A percentile compares a stretch with the other conserved stretches of the same genome.
Conservation (phyloP, 1,140 invertebrate species). For the Oncopodura yosiiana region DNA sequence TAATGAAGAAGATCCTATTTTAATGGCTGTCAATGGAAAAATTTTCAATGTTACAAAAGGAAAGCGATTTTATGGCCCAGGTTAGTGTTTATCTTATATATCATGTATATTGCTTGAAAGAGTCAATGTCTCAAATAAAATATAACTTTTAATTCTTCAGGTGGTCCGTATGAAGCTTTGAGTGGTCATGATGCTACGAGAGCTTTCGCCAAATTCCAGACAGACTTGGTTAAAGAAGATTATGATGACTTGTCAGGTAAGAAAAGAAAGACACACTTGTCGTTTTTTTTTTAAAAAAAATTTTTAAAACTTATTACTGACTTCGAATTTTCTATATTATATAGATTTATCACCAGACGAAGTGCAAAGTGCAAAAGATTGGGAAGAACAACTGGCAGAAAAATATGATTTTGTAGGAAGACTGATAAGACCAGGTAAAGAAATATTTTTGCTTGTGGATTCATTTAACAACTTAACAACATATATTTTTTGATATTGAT, state of each 20-base stretch:
- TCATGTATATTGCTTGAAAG: neutral
- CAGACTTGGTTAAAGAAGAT: constrained; percentile 68
- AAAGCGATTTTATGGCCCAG: constrained; percentile 84
- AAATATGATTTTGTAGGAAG: constrained; percentile 89
- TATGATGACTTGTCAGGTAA: constrained; percentile 95
- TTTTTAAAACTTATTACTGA: neutral
- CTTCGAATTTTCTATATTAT: neutral
- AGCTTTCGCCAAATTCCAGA: constrained; percentile 83
- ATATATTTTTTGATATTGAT: too few relatives aligned
- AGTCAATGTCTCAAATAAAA: constrained; percentile 1
- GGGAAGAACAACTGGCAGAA: constrained; percentile 95
- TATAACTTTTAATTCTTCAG: constrained; percentile 46
- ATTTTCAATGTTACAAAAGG: constrained; percentile 91
- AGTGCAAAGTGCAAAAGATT: constrained; percentile 82
- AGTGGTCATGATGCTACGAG: constrained; percentile 91
- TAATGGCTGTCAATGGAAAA: constrained; percentile 78
- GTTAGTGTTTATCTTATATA: constrained; percentile 45
- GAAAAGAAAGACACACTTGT: constrained; percentile 60
- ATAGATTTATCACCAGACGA: too few relatives aligned
- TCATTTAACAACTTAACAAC: too few relatives aligned
- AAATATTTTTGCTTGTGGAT: too few relatives aligned
- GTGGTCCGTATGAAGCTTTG: constrained; percentile 86
- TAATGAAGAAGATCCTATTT: constrained; percentile 66
- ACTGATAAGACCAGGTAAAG: constrained; percentile 78
- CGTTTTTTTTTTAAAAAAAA: constrained; percentile 43